Evolutionary conservation across 1,140 invertebrate species (phyloP).

Genomic region (Eupeodes corollae): DNA sequence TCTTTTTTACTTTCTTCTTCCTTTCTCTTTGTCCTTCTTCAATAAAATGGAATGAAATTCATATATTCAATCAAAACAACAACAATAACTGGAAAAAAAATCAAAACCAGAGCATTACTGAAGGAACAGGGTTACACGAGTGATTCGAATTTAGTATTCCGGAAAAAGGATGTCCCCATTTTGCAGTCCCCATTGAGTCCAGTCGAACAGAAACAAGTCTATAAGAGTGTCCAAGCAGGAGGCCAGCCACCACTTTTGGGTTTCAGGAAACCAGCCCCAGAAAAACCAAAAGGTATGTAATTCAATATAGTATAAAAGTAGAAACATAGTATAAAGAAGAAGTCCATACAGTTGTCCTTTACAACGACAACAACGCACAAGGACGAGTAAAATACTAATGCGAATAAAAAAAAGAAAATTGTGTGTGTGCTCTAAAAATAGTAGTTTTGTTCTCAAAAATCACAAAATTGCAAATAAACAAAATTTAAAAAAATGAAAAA

Average conservation of each 20-base stretch:
- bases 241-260: conserved; percentile 84
- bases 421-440: too few relatives aligned
- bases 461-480: too few relatives aligned
- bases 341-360: too few relatives aligned
- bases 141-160: conserved; percentile 76
- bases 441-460: too few relatives aligned
- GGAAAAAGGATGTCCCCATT: conserved; percentile 51
- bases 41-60: neutral
- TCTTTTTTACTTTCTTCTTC: too few relatives aligned
- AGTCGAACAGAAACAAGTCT: conserved; percentile 65
- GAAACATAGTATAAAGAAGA: too few relatives aligned
- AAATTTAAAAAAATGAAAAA: too few relatives aligned
- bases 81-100: neutral
- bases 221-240: conserved; percentile 76
- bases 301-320: too few relatives aligned
- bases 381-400: too few relatives aligned
- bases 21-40: too few relatives aligned
- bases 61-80: neutral
- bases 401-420: too few relatives aligned
- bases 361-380: too few relatives aligned
- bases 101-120: conserved; percentile 36
- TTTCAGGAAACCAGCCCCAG: conserved; percentile 74
- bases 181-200: conserved; percentile 59
- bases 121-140: conserved; percentile 86
- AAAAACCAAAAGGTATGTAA: conserved; percentile 69